Conservation (phyloP, 2,888 invertebrate species). For the Formica aserva region DNA sequence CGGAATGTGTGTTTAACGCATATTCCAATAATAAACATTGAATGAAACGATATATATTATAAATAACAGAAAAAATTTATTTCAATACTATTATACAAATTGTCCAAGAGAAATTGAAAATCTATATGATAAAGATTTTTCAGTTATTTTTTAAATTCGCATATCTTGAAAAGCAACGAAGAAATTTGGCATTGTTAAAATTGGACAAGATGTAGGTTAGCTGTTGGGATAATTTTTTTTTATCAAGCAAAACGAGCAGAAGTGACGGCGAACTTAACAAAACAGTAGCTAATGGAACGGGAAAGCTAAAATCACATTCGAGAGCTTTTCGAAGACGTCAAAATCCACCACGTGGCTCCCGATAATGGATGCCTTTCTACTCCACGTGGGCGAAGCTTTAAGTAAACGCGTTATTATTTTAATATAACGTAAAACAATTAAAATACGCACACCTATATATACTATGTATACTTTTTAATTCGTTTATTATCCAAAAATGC, state of each 20-base stretch:
- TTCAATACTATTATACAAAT: neutral
- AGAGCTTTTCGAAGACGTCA: slow-evolving; percentile 10
- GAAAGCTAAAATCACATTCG: slow-evolving; percentile 42
- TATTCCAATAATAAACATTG: neutral
- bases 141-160: neutral
- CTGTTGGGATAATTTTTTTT: slow-evolving; percentile 8
- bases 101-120: neutral
- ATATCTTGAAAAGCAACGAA: neutral
- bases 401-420: slow-evolving; percentile 5
- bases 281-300: slow-evolving; percentile 47
- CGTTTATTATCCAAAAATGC: neutral
- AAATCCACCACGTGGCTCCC: slow-evolving; percentile 5
- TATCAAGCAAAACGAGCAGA: neutral
- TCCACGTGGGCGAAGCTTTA: neutral
- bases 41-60: neutral
- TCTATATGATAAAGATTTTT: neutral
- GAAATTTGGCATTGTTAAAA: neutral
- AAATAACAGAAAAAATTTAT: neutral
- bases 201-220: neutral
- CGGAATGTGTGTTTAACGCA: neutral
- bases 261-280: slow-evolving; percentile 21
- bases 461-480: neutral
- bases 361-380: slow-evolving; percentile 32
- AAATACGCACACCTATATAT: neutral
- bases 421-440: slow-evolving; percentile 26